phyloP scores from a whole-genome alignment of 2,797 vertebrate genomes.

The Melanotaenia trifasciata region DNA sequence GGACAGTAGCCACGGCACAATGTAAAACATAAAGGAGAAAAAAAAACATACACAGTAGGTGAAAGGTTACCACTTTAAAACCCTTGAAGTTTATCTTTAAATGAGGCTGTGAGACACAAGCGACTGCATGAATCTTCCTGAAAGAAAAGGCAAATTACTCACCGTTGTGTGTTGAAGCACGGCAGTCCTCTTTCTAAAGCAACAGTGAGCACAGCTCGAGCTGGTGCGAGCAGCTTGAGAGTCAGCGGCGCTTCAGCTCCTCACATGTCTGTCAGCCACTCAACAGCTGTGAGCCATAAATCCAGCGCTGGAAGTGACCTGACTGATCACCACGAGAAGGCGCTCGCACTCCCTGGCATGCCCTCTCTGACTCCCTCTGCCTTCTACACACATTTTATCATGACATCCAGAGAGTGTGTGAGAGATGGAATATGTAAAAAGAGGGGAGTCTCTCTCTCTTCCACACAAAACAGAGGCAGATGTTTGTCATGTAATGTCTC shows the following conservation, averaged over 20 bases:
- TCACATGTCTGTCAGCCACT: constrained; percentile 80
- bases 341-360: constrained; percentile 54
- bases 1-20: constrained; percentile 18
- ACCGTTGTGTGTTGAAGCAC: constrained; percentile 71
- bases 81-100: constrained; percentile 5
- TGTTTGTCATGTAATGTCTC: constrained; percentile 59
- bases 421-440: constrained; percentile 2
- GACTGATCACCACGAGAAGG: constrained; percentile 68
- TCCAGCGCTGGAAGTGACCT: constrained; percentile 71
- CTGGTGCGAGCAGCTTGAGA: constrained; percentile 66
- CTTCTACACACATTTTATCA: constrained; percentile 48
- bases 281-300: constrained; percentile 88
- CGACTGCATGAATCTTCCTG: constrained; percentile 1
- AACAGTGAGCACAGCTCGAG: constrained; percentile 52
- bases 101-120: constrained; percentile 1
- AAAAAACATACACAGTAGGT: constrained; percentile 25
- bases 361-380: constrained; percentile 36
- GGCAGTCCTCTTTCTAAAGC: constrained; percentile 53
- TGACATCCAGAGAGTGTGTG: constrained; percentile 22
- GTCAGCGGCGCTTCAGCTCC: constrained; percentile 68
- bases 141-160: constrained; percentile 55
- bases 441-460: not conserved
- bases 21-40: not conserved
- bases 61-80: constrained; percentile 47
- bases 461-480: constrained; percentile 39